Evolutionary conservation across 2,797 vertebrate genomes (phyloP), one percentile per base, ranked within the genome.

Genomic region (Decapterus maruadsi): DNA sequence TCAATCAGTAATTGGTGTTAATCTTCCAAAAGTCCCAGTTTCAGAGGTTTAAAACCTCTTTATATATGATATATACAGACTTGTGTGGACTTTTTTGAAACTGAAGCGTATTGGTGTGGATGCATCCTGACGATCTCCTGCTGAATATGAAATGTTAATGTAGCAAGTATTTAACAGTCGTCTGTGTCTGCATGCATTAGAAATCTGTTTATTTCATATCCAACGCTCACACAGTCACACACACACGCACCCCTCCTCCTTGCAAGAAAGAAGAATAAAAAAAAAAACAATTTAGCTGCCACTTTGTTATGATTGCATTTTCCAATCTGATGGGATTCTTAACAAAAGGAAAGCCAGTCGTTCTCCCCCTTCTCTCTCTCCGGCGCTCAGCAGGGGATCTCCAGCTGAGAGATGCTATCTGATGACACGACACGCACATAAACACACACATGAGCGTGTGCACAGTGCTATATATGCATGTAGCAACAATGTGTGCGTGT

Each of bases 251-350:
- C 68, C 29, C 51, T 69, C 60, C 54, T 68, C 69, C 58, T 61
- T 72, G 69, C 65, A 61, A 60, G 63, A 84, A 51, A 55, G 20
- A 46, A 48, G 26, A 54, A 50, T 58, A 10, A 57, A 46, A 74
- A 73, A 55, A 82, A 75, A 76, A 57, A 78, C 66, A 66, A 73
- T 81, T 85, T 85, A 88, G 75, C 82, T 31, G 45, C 69, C 73
- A 89, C 74, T 91, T 90, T 87, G 79, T 90, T 88, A 68, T 84
- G 78, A 91, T 90, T 89, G 72, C 82, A 86, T 91, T 91, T 91
- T 82, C 61, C 78, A 85, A 87, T 90, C 80, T 90, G 83, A 91
- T 81, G 84, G 57, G 77, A 84, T 84, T 89, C 75, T 77, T 83
- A 81, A 83, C 54, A 17, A 89, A 87, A 75, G 75, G 46, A 77